Conservation (phyloP, 2,888 invertebrate species). For the Baronia brevicornis region DNA sequence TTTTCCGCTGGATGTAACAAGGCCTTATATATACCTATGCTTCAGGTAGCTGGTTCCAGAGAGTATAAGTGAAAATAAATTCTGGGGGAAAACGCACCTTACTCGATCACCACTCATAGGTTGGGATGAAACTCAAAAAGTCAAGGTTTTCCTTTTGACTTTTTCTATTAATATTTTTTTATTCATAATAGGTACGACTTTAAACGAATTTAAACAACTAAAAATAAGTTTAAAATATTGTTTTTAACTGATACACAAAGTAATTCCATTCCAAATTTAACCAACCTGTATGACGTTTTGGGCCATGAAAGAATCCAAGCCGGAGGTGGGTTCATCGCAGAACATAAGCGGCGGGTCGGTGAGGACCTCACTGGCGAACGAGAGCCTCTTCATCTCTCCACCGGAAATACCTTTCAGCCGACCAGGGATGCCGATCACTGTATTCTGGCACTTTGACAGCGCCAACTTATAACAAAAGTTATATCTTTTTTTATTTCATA, state of each 20-base stretch:
- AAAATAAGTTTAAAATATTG: constrained; percentile 1
- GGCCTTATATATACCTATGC: no score
- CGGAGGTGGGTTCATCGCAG: constrained; percentile 98
- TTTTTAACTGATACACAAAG: background rate
- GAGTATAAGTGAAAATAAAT: no score
- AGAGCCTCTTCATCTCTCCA: constrained; percentile 95
- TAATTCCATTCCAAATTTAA: no score
- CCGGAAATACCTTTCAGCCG: constrained; percentile 94
- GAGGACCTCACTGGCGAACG: constrained; percentile 97
- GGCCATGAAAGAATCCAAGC: constrained; percentile 97
- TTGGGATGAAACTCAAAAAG: no score
- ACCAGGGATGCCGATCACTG: constrained; percentile 92
- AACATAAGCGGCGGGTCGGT: constrained; percentile 97
- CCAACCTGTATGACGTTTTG: constrained; percentile 89
- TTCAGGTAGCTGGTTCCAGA: no score
- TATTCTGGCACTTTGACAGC: constrained; percentile 91
- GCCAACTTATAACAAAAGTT: constrained; percentile 77
- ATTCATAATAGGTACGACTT: no score
- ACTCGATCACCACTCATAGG: no score
- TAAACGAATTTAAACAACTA: no score
- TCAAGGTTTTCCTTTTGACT: no score
- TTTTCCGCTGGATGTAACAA: no score
- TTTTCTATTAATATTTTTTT: no score
- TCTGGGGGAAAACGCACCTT: no score
- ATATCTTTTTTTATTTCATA: constrained; percentile 5